phyloP scores from a whole-genome alignment of 2,888 invertebrate species.

The Cinara cedri region DNA sequence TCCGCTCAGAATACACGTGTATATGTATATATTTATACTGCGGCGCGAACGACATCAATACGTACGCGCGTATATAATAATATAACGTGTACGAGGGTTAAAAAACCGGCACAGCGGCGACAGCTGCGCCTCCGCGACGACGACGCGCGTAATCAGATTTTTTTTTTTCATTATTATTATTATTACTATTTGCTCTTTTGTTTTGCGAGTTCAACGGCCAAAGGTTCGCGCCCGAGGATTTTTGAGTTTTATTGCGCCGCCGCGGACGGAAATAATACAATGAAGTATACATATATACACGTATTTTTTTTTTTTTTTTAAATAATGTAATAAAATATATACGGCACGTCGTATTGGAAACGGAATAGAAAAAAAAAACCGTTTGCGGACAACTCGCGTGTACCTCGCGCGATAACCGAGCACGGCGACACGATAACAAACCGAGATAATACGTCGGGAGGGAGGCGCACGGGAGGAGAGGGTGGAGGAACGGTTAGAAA shows the following conservation, averaged over 20 bases:
- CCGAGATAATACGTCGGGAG: background rate
- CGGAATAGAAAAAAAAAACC: background rate
- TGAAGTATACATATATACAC: too few relatives aligned
- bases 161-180: background rate
- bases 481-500: background rate
- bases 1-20: slow-evolving; percentile 25
- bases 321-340: too few relatives aligned
- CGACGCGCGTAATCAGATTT: slow-evolving; percentile 51
- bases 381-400: too few relatives aligned
- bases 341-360: background rate
- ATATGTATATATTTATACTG: background rate
- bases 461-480: background rate
- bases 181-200: slow-evolving; percentile 2
- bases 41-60: background rate
- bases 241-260: background rate
- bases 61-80: background rate
- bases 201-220: slow-evolving; percentile 43
- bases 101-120: slow-evolving; percentile 26
- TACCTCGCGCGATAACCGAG: too few relatives aligned
- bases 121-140: slow-evolving; percentile 27
- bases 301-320: too few relatives aligned
- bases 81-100: slow-evolving; percentile 39
- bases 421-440: background rate
- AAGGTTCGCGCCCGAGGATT: slow-evolving; percentile 23
- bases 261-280: too few relatives aligned